Evolutionary conservation across 2,888 invertebrate genomes (phyloP).

Genomic region (Oscheius onirici): DNA sequence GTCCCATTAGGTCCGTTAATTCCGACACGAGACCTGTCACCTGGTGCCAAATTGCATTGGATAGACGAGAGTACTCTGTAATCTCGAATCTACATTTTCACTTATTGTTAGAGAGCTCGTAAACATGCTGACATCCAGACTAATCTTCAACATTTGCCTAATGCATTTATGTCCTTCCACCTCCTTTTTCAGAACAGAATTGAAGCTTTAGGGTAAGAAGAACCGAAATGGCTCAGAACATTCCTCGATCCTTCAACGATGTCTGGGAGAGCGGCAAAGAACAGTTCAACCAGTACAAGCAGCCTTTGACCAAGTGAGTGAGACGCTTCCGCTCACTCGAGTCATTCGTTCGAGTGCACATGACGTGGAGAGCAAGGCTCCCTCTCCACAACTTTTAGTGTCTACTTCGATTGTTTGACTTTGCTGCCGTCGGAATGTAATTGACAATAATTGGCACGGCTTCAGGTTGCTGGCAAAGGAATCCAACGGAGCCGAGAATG

Average conservation of each 20-base stretch:
- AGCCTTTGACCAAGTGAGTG: conserved; percentile 62
- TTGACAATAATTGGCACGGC: conserved; percentile 27
- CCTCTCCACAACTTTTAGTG: neutral
- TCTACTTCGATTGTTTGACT: conserved; percentile 25
- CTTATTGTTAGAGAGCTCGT: neutral
- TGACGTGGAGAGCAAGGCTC: neutral
- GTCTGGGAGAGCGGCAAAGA: conserved; percentile 62
- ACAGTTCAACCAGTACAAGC: conserved; percentile 53
- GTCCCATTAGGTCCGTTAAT: conserved; percentile 27
- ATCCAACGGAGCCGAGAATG: conserved; percentile 17
- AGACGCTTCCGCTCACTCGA: neutral
- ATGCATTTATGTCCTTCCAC: too few species aligned
- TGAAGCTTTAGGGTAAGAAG: neutral
- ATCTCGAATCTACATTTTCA: neutral
- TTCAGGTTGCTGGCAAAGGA: conserved; percentile 28
- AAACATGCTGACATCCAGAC: neutral
- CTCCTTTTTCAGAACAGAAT: neutral
- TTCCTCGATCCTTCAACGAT: conserved; percentile 44
- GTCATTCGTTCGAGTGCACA: conserved; percentile 13
- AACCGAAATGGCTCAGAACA: conserved; percentile 34
- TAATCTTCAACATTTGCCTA: too few species aligned
- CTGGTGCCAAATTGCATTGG: conserved; percentile 31
- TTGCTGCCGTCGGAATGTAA: conserved; percentile 14
- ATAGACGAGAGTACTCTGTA: neutral
- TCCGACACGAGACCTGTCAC: conserved; percentile 17